phyloP scores from a whole-genome alignment of 2,888 invertebrate genomes.

The Hemaris fuciformis region DNA sequence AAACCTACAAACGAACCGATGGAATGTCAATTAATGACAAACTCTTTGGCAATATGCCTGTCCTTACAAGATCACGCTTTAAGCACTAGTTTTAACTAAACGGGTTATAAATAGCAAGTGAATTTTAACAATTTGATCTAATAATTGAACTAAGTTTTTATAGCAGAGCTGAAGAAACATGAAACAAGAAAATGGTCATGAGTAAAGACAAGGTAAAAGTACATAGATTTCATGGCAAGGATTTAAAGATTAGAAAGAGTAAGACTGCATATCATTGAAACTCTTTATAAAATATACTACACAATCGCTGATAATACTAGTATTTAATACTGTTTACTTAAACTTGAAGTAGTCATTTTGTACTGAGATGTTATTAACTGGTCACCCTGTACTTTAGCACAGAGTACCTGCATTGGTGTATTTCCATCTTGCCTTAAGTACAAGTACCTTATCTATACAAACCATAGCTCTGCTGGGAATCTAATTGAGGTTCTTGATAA shows the following conservation, averaged over 20 bases:
- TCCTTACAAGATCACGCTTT: background rate
- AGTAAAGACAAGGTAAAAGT: background rate
- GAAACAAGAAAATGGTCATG: background rate
- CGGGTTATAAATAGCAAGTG: conserved; percentile 10
- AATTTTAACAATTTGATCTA: conserved; percentile 27
- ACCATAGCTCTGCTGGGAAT: background rate
- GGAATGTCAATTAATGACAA: background rate
- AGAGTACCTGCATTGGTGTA: background rate
- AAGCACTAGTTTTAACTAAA: background rate
- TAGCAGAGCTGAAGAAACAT: background rate
- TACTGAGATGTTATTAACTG: background rate
- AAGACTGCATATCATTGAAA: background rate
- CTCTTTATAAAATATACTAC: too few species aligned
- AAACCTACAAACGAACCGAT: background rate
- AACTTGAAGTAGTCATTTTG: background rate
- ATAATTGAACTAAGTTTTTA: conserved; percentile 22
- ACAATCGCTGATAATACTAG: background rate
- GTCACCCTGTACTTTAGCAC: background rate
- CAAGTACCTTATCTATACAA: background rate
- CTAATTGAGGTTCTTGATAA: conserved; percentile 73
- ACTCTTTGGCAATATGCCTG: background rate
- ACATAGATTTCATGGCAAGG: background rate
- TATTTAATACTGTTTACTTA: background rate
- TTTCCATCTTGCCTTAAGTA: too few species aligned
- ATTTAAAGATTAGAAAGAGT: background rate